Conservation (phyloP, 2,113 vertebrate species). For the Ascaphus truei region DNA sequence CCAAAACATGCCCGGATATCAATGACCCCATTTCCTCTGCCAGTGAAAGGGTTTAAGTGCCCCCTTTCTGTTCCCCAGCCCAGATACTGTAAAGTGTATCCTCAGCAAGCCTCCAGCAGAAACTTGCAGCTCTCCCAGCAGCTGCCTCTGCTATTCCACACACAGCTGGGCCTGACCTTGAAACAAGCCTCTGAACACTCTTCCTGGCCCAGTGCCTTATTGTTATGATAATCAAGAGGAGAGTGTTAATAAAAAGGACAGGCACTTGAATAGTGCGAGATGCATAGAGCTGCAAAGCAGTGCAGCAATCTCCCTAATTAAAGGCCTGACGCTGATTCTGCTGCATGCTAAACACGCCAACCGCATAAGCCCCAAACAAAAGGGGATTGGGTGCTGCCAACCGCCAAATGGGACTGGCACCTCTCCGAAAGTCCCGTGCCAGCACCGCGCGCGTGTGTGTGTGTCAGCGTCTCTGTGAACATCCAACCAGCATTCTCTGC, state of each 20-base stretch:
- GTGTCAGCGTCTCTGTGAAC: constrained; percentile 31
- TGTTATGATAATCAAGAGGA: constrained; percentile 24
- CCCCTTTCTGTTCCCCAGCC: neutral
- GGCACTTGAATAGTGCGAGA: neutral
- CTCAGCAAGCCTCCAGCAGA: too few relatives aligned
- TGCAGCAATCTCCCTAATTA: neutral
- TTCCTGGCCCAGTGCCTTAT: constrained; percentile 2
- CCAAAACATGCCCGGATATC: too few relatives aligned
- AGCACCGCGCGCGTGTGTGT: neutral
- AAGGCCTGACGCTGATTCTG: neutral
- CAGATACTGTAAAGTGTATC: too few relatives aligned
- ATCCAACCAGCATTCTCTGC: neutral
- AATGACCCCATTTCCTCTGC: too few relatives aligned
- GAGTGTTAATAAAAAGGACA: constrained; percentile 21
- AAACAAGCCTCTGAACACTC: constrained; percentile 2
- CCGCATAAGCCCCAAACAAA: constrained; percentile 26
- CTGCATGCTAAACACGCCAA: constrained; percentile 21
- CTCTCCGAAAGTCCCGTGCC: neutral
- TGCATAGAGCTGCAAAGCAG: neutral
- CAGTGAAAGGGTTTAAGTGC: neutral
- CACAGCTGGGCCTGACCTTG: constrained; percentile 24
- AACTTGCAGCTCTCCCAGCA: neutral
- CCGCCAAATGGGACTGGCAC: constrained; percentile 15
- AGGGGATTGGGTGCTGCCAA: constrained; percentile 15
- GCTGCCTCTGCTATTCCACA: neutral